Percentiles rank a stretch among this genome's conserved stretches.
Conservation (phyloP, 2,888 invertebrate species). For the Limnephilus lunatus region DNA sequence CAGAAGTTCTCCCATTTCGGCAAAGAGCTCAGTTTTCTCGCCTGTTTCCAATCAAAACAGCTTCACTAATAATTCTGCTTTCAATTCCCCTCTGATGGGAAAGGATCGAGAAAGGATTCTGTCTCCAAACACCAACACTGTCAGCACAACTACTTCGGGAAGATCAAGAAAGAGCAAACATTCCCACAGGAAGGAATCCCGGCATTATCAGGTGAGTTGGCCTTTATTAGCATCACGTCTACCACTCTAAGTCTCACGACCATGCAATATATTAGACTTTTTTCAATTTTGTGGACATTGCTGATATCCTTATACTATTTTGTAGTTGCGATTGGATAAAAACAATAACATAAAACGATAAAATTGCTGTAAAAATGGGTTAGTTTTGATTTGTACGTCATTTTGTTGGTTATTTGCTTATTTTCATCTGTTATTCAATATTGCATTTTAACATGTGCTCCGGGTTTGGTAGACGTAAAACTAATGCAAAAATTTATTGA, state of each 20-base stretch:
- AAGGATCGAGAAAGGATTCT: slow-evolving; percentile 74
- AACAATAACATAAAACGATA: too few species aligned
- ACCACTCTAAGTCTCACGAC: not conserved
- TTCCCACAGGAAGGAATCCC: slow-evolving; percentile 81
- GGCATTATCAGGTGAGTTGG: slow-evolving; percentile 82
- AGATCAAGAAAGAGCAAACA: slow-evolving; percentile 78
- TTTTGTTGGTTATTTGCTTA: not conserved
- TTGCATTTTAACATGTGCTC: not conserved
- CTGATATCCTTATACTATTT: not conserved
- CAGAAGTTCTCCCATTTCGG: slow-evolving; percentile 75
- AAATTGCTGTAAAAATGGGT: too few species aligned
- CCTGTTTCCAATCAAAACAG: slow-evolving; percentile 73
- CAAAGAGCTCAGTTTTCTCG: slow-evolving; percentile 74
- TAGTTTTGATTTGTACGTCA: not conserved
- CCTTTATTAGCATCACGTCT: not conserved
- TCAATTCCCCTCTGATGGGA: slow-evolving; percentile 73
- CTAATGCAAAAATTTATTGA: not conserved
- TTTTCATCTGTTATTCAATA: not conserved
- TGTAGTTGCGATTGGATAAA: not conserved
- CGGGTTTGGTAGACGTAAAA: not conserved
- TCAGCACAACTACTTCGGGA: slow-evolving; percentile 78
- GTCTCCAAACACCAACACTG: slow-evolving; percentile 75
- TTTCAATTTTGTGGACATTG: not conserved
- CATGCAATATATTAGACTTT: not conserved
- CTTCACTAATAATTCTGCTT: slow-evolving; percentile 68